A percentile compares a stretch with the other conserved stretches of the same genome.
These are phyloP conservation scores for Alcedo atthis DNA, from an alignment of 2,797 vertebrate genomes.

Conservation along the genomic window DNA sequence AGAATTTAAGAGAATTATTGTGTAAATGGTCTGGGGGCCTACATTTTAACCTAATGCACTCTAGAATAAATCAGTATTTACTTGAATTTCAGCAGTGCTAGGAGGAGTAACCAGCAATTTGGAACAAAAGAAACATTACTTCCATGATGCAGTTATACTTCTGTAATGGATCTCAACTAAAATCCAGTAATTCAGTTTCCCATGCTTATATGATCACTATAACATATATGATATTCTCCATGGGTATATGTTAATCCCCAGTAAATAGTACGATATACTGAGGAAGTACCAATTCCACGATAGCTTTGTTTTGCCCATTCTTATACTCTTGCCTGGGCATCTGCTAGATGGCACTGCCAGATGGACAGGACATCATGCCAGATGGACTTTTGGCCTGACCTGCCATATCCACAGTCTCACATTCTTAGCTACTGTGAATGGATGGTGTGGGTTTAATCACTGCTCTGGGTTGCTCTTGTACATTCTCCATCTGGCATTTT, in stretches of 20 bases:
- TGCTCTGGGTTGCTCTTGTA: not conserved
- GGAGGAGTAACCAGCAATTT: not conserved
- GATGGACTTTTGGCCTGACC: not conserved
- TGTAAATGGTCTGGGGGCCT: not conserved
- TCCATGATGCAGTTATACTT: not conserved
- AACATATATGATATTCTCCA: not conserved
- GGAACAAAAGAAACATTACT: not conserved
- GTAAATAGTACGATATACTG: not conserved
- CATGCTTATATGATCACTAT: fast-evolving
- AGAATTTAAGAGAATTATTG: not conserved
- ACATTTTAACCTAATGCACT: not conserved
- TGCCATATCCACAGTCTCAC: not conserved
- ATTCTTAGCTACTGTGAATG: not conserved
- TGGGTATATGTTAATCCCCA: not conserved
- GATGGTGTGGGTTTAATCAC: not conserved
- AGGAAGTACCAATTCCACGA: not conserved
- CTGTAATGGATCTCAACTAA: not conserved
- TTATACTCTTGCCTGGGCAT: not conserved
- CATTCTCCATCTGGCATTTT: not conserved
- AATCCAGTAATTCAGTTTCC: not conserved
- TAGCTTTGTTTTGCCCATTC: not conserved
- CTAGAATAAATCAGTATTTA: not conserved
- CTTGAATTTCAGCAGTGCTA: not conserved
- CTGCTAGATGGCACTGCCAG: not conserved
- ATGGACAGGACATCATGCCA: not conserved